phyloP scores from a whole-genome alignment of 2,888 invertebrate genomes.

The Dione vanillae region DNA sequence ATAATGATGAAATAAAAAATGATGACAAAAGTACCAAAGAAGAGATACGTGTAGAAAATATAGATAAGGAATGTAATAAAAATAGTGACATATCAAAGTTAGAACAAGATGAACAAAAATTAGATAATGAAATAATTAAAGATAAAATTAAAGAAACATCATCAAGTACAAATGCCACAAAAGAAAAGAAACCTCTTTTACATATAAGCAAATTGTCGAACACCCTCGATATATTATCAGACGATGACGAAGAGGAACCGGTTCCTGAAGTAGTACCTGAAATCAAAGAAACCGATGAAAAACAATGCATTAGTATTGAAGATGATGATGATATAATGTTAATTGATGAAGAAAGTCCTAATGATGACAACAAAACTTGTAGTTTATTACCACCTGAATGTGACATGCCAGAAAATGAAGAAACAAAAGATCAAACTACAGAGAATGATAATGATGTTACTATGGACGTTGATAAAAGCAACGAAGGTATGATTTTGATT shows the following conservation, averaged over 20 bases:
- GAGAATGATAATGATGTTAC: background rate
- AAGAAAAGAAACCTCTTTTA: constrained; percentile 48
- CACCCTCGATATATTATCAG: constrained; percentile 72
- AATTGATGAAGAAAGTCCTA: constrained; percentile 65
- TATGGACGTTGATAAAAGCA: constrained; percentile 4
- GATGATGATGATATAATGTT: constrained; percentile 78
- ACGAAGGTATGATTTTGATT: background rate
- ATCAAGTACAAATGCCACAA: constrained; percentile 19
- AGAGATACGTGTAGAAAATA: background rate
- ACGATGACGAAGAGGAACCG: constrained; percentile 74
- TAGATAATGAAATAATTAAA: constrained; percentile 22
- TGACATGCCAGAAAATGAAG: constrained; percentile 46
- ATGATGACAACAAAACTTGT: constrained; percentile 37
- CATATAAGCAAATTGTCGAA: constrained; percentile 66
- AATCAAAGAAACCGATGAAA: constrained; percentile 46
- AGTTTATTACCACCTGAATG: constrained; percentile 27
- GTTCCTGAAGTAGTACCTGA: constrained; percentile 43
- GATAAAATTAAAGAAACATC: background rate
- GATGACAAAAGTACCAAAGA: background rate
- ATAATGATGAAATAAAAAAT: constrained; percentile 5
- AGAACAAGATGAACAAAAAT: constrained; percentile 17
- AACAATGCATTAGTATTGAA: constrained; percentile 68
- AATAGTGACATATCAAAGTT: background rate
- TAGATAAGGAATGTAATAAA: background rate
- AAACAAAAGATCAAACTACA: constrained; percentile 28